Percentiles rank a stretch among this genome's conserved stretches.
Conservation (phyloP, 2,797 vertebrate genomes). For the Nyctibius grandis region DNA sequence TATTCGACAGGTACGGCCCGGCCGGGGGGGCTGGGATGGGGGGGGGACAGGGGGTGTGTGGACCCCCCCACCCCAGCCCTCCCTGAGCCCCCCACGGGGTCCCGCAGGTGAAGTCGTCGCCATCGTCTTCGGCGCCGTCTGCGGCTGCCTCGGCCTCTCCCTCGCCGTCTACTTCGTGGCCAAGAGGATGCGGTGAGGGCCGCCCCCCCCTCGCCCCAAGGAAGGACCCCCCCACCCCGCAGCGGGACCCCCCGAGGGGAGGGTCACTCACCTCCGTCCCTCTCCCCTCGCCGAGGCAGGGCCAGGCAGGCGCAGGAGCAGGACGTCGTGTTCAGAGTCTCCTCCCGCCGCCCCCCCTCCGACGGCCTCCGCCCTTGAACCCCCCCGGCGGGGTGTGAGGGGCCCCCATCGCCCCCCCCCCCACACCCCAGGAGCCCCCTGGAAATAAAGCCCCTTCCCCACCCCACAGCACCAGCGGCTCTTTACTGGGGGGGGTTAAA, state of each 20-base stretch:
- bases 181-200: conserved; percentile 61
- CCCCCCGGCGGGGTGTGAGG: rapidly evolving
- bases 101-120: conserved; percentile 64
- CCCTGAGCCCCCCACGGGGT: not conserved
- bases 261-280: not conserved
- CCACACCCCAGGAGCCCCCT: not conserved
- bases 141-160: conserved; percentile 44
- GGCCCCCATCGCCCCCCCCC: rapidly evolving
- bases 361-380: not conserved
- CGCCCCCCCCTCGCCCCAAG: too few relatives aligned
- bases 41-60: too few relatives aligned
- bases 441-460: not conserved
- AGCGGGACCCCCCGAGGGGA: too few relatives aligned
- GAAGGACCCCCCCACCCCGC: too few relatives aligned
- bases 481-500: not conserved
- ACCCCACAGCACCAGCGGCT: not conserved
- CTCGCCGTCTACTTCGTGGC: conserved; percentile 28
- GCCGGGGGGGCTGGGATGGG: not conserved
- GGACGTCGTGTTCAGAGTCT: conserved; percentile 62
- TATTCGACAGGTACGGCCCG: conserved; percentile 16
- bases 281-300: not conserved
- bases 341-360: not conserved
- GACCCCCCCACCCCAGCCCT: rapidly evolving
- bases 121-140: conserved; percentile 50
- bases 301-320: not conserved